These are phyloP conservation scores for Ceyx cyanopectus DNA, from an alignment of 2,113 vertebrate genomes.

Conservation along the genomic window DNA sequence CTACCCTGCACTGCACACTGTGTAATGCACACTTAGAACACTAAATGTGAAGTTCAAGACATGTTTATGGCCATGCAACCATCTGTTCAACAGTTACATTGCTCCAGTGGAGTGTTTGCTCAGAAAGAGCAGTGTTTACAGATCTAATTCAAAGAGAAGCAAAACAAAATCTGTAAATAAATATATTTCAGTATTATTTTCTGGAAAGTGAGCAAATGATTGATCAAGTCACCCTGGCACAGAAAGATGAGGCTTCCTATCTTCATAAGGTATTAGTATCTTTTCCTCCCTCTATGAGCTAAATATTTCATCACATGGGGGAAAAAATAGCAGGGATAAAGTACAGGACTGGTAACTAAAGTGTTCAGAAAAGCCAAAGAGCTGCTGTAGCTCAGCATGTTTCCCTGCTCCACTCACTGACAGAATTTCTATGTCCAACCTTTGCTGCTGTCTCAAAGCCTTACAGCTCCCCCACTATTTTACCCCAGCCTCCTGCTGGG, in stretches of 20 bases:
- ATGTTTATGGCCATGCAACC: neutral
- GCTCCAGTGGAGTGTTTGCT: neutral
- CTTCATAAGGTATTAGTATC: neutral
- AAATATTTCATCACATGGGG: neutral
- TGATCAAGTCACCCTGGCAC: neutral
- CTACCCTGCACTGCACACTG: neutral
- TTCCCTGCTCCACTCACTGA: neutral
- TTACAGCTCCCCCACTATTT: neutral
- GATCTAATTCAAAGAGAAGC: neutral
- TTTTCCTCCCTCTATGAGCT: neutral
- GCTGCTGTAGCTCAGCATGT: fast-evolving
- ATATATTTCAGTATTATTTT: neutral
- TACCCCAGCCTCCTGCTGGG: neutral
- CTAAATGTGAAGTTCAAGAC: neutral
- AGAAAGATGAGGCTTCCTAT: neutral
- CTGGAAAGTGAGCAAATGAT: neutral
- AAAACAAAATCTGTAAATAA: neutral
- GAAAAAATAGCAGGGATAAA: neutral
- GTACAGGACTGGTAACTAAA: neutral
- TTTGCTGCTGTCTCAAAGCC: neutral
- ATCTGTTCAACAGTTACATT: neutral
- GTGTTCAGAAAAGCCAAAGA: neutral
- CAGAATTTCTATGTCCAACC: neutral
- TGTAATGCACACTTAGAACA: neutral
- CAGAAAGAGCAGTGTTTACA: neutral